phyloP scores from a whole-genome alignment of 2,797 vertebrate species.

The Phyllotis vaccarum region DNA sequence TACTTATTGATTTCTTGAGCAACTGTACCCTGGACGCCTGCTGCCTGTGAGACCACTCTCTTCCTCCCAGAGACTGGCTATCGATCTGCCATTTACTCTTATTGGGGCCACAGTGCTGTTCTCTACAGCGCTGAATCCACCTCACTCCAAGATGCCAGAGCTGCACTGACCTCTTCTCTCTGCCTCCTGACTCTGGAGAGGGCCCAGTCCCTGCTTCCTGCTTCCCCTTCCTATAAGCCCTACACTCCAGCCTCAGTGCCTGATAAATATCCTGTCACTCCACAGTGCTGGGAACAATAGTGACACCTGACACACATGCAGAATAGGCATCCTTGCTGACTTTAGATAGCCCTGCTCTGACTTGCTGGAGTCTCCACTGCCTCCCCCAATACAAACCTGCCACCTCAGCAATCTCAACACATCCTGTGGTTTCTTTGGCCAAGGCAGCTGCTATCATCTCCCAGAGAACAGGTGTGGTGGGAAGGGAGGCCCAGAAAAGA shows the following conservation, averaged over 20 bases:
- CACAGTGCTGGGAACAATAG: background rate
- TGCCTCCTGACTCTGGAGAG: background rate
- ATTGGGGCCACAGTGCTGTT: background rate
- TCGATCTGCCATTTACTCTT: background rate
- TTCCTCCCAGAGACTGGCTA: background rate
- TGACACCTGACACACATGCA: accelerated
- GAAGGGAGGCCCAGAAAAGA: background rate
- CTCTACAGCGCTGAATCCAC: background rate
- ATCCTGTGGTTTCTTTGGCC: background rate
- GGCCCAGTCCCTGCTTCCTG: background rate
- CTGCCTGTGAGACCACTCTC: background rate
- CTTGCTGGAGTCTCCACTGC: too few species aligned
- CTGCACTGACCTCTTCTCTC: background rate
- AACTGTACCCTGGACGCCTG: background rate
- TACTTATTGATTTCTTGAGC: slow-evolving; percentile 65
- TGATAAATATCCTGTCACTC: background rate
- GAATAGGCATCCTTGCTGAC: background rate
- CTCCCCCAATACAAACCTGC: background rate
- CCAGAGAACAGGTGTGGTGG: background rate
- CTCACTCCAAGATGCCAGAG: background rate
- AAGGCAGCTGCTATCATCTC: too few species aligned
- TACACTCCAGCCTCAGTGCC: background rate
- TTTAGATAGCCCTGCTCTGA: too few species aligned
- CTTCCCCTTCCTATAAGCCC: background rate
- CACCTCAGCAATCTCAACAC: too few species aligned